Conservation (phyloP, 1,140 invertebrate species). For the Diachasmimorpha longicaudata region DNA sequence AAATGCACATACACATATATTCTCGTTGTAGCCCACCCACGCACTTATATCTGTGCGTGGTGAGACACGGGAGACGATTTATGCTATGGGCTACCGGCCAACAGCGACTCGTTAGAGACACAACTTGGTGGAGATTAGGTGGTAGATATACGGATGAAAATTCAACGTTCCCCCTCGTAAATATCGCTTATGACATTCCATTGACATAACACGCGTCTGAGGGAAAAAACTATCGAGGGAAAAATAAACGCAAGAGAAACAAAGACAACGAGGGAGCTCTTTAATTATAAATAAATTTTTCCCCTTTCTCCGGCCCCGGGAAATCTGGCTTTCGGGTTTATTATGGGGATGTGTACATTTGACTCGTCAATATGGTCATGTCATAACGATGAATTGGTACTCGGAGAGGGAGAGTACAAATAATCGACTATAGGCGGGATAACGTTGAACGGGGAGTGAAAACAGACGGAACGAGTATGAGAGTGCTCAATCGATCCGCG, state of each 20-base stretch:
- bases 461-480: conserved; percentile 1
- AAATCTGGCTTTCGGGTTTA: not conserved
- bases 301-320: too few relatives aligned
- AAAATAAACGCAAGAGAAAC: not conserved
- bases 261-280: not conserved
- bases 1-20: not conserved
- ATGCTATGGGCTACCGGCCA: conserved; percentile 14
- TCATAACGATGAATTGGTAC: not conserved
- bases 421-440: not conserved
- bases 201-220: not conserved
- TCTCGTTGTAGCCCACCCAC: conserved; percentile 16
- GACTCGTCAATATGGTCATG: conserved; percentile 2
- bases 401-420: not conserved
- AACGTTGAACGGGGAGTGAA: not conserved
- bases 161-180: not conserved
- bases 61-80: conserved; percentile 19
- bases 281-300: too few relatives aligned
- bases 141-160: not conserved
- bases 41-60: conserved; percentile 15
- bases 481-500: conserved; percentile 17
- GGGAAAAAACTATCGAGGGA: not conserved
- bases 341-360: not conserved
- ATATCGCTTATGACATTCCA: conserved; percentile 4
- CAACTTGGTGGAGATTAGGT: not conserved
- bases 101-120: conserved; percentile 15